Evolutionary conservation across 2,888 invertebrate genomes (phyloP).

Genomic region (Anthophora plumipes): DNA sequence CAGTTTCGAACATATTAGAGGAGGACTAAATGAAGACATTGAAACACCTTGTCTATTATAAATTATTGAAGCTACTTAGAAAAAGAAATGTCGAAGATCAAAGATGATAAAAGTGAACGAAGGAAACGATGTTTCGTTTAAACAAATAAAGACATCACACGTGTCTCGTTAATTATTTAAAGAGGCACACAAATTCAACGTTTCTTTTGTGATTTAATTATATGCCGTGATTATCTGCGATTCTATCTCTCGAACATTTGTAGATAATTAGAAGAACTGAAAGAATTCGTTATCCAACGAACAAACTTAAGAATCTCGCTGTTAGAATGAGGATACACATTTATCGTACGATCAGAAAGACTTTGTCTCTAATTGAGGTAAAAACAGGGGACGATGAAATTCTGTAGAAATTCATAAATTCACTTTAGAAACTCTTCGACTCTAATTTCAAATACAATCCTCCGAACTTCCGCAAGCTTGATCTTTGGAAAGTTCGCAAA

Average conservation of each 20-base stretch:
- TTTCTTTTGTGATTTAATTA: not conserved
- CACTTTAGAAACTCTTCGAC: not conserved
- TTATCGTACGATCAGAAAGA: not conserved
- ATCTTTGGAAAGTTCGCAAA: not conserved
- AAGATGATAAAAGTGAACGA: not conserved
- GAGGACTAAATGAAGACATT: not conserved
- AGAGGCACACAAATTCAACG: not conserved
- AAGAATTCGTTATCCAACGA: not conserved
- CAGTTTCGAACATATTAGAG: not conserved
- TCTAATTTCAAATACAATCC: not conserved
- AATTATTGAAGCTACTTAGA: not conserved
- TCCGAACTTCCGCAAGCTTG: no score
- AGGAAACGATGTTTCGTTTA: not conserved
- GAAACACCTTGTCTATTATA: not conserved
- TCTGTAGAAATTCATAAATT: not conserved
- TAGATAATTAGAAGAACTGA: not conserved
- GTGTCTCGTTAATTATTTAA: not conserved
- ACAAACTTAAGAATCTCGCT: not conserved
- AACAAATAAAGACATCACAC: conserved; percentile 1
- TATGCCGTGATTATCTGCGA: not conserved
- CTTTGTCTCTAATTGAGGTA: not conserved
- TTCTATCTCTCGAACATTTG: not conserved
- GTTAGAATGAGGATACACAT: not conserved
- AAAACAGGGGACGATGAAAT: not conserved
- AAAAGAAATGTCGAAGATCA: not conserved